Conservation (phyloP, 1,140 invertebrate genomes). For the Whitmania pigra region DNA sequence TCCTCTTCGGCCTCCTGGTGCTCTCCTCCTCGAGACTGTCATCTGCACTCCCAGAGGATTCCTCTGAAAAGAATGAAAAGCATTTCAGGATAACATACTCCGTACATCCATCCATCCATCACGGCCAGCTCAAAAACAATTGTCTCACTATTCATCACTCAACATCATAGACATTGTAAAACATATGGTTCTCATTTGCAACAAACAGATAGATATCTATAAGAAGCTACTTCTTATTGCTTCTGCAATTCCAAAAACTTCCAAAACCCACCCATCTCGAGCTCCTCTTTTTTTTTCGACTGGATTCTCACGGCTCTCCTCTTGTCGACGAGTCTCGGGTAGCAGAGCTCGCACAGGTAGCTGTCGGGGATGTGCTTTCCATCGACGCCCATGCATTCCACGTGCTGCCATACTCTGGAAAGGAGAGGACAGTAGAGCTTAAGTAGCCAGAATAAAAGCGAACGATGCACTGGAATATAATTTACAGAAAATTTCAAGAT, state of each 20-base stretch:
- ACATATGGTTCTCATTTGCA: too few relatives aligned
- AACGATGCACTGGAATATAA: neutral
- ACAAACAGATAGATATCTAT: too few relatives aligned
- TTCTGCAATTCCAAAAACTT: neutral
- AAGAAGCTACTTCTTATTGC: too few relatives aligned
- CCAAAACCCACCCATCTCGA: conserved; percentile 1
- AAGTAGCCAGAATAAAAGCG: neutral
- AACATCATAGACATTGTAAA: too few relatives aligned
- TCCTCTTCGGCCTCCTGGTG: conserved; percentile 4
- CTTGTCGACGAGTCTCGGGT: conserved; percentile 66
- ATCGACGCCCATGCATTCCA: conserved; percentile 87
- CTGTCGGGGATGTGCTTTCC: conserved; percentile 80
- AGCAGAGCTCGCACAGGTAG: conserved; percentile 78
- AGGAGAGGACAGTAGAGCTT: neutral
- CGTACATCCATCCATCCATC: too few relatives aligned
- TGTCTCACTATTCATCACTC: too few relatives aligned
- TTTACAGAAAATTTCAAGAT: neutral
- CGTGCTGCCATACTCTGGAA: conserved; percentile 74
- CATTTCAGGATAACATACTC: neutral
- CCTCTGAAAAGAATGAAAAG: neutral
- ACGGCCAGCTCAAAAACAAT: too few relatives aligned
- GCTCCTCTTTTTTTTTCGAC: conserved; percentile 23
- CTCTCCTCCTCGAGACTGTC: conserved; percentile 22
- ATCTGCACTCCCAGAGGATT: conserved; percentile 1
- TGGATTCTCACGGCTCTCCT: conserved; percentile 68